Conservation (phyloP, 2,888 invertebrate genomes). For the Scotopteryx bipunctaria region DNA sequence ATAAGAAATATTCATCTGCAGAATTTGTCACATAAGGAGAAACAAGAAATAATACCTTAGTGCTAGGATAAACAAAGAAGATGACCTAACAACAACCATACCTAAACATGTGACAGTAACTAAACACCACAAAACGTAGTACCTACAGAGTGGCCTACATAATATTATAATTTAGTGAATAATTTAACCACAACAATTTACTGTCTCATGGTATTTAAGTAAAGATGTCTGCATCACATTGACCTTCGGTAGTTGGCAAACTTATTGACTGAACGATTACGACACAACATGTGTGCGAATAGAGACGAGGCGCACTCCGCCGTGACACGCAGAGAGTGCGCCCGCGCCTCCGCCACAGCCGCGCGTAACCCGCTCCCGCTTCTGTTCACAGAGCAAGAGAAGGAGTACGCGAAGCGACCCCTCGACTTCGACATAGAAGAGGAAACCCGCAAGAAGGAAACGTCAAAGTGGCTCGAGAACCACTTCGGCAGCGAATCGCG, state of each 20-base stretch:
- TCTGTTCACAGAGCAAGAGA: constrained; percentile 85
- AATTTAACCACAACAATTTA: constrained; percentile 53
- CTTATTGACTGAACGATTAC: constrained; percentile 78
- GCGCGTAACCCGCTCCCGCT: constrained; percentile 41
- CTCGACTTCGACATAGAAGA: constrained; percentile 94
- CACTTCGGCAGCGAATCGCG: constrained; percentile 95
- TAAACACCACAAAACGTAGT: neutral
- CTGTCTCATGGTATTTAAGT: constrained; percentile 62
- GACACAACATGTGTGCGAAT: constrained; percentile 64
- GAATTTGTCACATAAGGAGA: no score
- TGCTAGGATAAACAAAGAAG: no score
- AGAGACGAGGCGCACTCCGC: constrained; percentile 61
- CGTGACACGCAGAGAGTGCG: constrained; percentile 60
- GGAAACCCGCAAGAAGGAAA: constrained; percentile 94
- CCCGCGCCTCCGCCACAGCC: constrained; percentile 46
- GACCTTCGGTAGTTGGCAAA: constrained; percentile 80
- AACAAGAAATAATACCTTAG: no score
- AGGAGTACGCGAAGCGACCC: constrained; percentile 92
- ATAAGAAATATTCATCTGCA: no score
- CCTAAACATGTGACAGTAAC: neutral
- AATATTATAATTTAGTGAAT: constrained; percentile 63
- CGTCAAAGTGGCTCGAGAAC: constrained; percentile 95
- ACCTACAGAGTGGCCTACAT: constrained; percentile 61
- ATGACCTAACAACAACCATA: neutral
- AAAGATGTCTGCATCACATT: constrained; percentile 71